Base-by-base conservation (phyloP, 2,888 invertebrate species). In the Helicoverpa assulta region DNA sequence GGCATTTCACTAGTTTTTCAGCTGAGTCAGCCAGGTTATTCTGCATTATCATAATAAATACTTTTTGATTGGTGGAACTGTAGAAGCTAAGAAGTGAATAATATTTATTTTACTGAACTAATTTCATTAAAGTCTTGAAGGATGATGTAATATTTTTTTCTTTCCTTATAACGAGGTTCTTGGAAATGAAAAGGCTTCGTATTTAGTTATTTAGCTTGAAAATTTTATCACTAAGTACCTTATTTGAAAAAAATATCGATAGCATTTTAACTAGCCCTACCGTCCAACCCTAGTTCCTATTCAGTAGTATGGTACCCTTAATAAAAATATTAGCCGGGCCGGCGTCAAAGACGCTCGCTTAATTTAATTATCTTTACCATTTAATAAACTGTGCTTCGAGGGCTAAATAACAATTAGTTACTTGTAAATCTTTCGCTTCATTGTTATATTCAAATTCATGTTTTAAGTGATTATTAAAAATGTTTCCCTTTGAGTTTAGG, bases 361-460 rank as follows among this genome's bases (percentile, higher is more conserved):
- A 94, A 95, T 95, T 95, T 92, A 95, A 95, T 95, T 95, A 95
- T 90, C 85, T 87, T 71, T 88, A 86, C 91, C 90, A 91, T 93
- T 93, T 94, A 95, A 94, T 91, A 92, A 93, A 92, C 90, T 89
- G 86, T 84, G 86, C 86, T 88, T 88, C 82, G 76, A 78, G 79
- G 80, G 84, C 86, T 86, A 87, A 89, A 90, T 89, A 91, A 88
- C 92, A 93, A 92, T 92, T 92, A 91, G 87, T 85, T 85, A 76
- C 73, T 79, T 53, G 72, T 63, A 85, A 86, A 88, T 88, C 84
- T 84, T 86, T 84, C 72, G 68, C 72, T 81, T 85, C 84, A 81
- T 84, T 79, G 58, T 67, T 47, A 79, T 79, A 78, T 76, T n/a
- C n/a, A 47, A 47, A 68, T 78, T 79, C 55, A 61, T 60, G 65